phyloP scores from a whole-genome alignment of 2,113 vertebrate species.

The Ramphastos sulfuratus region DNA sequence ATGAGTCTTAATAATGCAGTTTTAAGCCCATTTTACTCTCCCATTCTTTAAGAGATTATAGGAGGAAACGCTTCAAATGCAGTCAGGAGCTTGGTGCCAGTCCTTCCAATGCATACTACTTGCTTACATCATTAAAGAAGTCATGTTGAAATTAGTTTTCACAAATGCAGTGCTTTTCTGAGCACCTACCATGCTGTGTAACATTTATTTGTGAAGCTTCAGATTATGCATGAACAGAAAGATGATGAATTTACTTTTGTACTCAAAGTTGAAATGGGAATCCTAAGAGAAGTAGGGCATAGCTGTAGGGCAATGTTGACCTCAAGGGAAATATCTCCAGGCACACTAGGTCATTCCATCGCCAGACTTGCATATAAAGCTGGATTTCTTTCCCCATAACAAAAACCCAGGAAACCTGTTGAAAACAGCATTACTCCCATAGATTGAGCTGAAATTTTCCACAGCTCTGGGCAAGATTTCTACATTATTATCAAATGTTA shows the following conservation, averaged over 20 bases:
- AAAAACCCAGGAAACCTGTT: neutral
- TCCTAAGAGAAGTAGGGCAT: neutral
- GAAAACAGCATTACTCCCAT: neutral
- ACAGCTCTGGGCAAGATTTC: neutral
- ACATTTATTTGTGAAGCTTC: neutral
- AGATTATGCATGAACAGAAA: neutral
- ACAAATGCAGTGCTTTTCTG: neutral
- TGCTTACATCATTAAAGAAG: neutral
- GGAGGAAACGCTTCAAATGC: neutral
- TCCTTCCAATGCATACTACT: neutral
- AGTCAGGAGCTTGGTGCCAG: neutral
- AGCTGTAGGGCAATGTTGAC: neutral
- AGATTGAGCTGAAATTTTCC: neutral
- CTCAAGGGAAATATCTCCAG: neutral
- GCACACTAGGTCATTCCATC: neutral
- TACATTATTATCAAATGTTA: neutral
- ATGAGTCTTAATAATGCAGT: neutral
- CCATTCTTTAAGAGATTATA: neutral
- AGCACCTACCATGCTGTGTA: neutral
- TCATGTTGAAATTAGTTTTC: neutral
- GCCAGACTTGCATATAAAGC: neutral
- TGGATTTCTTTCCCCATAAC: neutral
- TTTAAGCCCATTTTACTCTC: neutral
- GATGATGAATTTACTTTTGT: neutral
- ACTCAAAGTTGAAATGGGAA: neutral